These are phyloP conservation scores for Uria lomvia DNA, from an alignment of 2,113 vertebrate species.

Conservation along the genomic window DNA sequence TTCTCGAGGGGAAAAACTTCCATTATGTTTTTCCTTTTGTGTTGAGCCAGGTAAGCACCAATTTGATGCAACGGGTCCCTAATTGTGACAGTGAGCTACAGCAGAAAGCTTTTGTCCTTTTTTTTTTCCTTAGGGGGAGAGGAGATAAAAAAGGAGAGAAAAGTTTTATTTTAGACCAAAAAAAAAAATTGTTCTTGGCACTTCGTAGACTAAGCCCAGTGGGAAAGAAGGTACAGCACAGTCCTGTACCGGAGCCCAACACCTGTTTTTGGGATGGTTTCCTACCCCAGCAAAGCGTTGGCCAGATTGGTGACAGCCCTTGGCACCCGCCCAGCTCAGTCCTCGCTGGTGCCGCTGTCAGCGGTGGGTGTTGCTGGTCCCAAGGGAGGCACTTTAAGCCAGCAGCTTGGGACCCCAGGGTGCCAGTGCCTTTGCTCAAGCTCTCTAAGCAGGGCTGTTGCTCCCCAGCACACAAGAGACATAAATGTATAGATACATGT, in stretches of 20 bases:
- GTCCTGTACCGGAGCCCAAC: not conserved
- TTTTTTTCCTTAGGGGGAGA: not conserved
- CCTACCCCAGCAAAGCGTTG: not conserved
- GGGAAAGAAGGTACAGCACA: not conserved
- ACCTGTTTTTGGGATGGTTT: not conserved
- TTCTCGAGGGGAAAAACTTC: not conserved
- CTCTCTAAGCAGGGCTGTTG: not conserved
- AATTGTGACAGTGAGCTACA: not conserved
- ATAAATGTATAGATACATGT: not conserved
- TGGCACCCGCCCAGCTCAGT: not conserved
- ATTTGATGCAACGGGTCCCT: fast-evolving
- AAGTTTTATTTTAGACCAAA: not conserved
- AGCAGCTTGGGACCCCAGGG: not conserved
- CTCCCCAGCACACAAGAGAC: not conserved
- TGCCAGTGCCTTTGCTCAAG: not conserved
- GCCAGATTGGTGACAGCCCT: not conserved
- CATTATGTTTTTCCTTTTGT: not conserved
- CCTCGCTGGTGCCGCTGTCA: fast-evolving
- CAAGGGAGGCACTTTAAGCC: not conserved
- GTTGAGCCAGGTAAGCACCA: not conserved
- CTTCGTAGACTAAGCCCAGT: not conserved
- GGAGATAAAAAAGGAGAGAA: not conserved
- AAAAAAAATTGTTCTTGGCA: not conserved
- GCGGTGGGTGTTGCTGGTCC: not conserved
- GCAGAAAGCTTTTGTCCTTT: not conserved